Base-by-base conservation (phyloP, 2,797 vertebrate species). In the Urosaurus nigricauda region DNA sequence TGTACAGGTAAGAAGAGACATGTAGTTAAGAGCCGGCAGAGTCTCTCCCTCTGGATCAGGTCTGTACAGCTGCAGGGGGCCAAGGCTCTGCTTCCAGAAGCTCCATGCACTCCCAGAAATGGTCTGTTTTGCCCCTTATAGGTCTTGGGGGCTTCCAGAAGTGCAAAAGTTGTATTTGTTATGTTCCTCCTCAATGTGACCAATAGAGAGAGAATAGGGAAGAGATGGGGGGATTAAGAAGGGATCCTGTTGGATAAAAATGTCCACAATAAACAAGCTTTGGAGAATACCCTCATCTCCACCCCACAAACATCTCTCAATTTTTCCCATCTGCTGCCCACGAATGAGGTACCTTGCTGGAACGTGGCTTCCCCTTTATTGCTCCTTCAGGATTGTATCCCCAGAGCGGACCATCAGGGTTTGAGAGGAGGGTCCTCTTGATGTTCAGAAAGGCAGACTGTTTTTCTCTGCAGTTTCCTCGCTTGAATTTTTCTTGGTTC, bases 1-100 rank as follows among this genome's bases (percentile, higher is more conserved):
- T 99, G 29, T 99, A 99, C 97, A 98, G 98, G 98, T 99, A 81
- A 88, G 94, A 71, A 12, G 98, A 68, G 60, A 35, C 35, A 26
- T 40, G 37, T 3, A 32, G 73, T 9, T 19, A 35, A 37, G 32
- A 24, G 17, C 29, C 4, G 65, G 29, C 4, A 0, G 0, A 1
- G 70, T 19, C 53, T 58, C 40, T 32, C 56, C 85, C 78, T 35
- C 21, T 1, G 16, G 29, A 24, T 29, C 24, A 29, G 51, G 24
- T 3, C 35, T 60, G 58, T 17, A 17, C 9, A 19, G 19, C 19
- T 60, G 19, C 19, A 5, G 58, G 58, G 58, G 19, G 4, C 58
- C 19, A 60, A 21, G 2, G 58, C 4, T 60, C 17, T 60, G 58
- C 19, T 21, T 60, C 19, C 21, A 19, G 19, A 17, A 1, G 19